Percentiles rank a stretch among this genome's conserved stretches.
These are phyloP conservation scores for Entomobrya proxima DNA, from an alignment of 2,888 invertebrate species.

Conservation along the genomic window DNA sequence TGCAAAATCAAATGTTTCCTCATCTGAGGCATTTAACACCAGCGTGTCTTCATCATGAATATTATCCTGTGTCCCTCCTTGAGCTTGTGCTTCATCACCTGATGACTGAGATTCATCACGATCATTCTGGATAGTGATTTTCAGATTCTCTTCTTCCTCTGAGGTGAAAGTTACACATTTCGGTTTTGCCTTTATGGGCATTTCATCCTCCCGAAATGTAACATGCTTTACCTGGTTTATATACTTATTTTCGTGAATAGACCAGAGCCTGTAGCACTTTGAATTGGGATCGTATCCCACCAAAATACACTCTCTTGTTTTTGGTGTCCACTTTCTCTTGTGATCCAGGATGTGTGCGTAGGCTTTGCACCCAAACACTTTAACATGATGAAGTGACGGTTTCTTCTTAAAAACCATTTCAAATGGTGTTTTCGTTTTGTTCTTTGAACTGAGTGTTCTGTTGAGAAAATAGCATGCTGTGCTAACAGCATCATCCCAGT, in stretches of 20 bases:
- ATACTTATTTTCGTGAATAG: conserved; percentile 55
- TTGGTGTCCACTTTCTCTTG: no score
- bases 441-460: no score
- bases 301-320: no score
- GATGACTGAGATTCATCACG: neutral
- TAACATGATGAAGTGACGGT: no score
- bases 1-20: neutral
- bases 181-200: neutral
- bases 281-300: conserved; percentile 76
- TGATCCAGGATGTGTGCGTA: no score
- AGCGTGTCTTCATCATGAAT: neutral
- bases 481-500: no score
- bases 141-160: neutral
- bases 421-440: no score
- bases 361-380: no score
- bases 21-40: neutral
- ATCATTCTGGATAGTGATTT: neutral
- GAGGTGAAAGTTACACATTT: neutral
- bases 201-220: conserved; percentile 69
- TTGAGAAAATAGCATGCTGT: no score
- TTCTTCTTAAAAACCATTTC: no score
- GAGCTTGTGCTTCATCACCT: neutral
- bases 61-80: neutral
- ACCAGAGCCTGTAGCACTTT: conserved; percentile 74
- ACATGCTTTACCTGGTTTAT: conserved; percentile 73